Conservation (phyloP, 2,888 invertebrate species). For the Cephus pygmeus region DNA sequence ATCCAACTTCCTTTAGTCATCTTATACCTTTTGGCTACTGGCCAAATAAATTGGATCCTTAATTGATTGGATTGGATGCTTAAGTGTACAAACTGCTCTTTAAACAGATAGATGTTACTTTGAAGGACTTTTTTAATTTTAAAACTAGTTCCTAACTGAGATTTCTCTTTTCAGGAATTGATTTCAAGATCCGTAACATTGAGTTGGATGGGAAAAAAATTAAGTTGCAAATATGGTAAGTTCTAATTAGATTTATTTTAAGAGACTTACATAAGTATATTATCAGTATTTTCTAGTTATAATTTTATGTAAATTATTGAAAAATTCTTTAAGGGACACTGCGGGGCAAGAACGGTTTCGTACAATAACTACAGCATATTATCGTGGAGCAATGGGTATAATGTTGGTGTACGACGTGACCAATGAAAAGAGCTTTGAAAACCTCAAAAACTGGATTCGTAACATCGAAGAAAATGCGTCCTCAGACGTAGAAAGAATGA, state of each 20-base stretch:
- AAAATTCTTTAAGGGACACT: conserved; percentile 79
- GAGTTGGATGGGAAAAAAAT: conserved; percentile 98
- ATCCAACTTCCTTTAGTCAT: neutral
- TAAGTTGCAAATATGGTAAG: conserved; percentile 98
- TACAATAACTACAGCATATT: conserved; percentile 99
- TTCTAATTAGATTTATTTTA: conserved; percentile 27
- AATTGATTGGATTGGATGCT: neutral
- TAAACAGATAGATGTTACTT: neutral
- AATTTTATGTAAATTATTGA: neutral
- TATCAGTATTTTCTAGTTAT: neutral
- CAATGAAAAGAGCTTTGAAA: conserved; percentile 98
- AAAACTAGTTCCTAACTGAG: neutral
- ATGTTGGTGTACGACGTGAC: conserved; percentile 99
- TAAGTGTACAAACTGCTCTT: neutral
- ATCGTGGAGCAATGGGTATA: conserved; percentile 99
- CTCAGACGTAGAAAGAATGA: conserved; percentile 99
- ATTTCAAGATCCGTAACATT: conserved; percentile 99
- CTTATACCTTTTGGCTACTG: neutral
- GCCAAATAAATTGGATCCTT: neutral
- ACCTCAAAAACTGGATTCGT: conserved; percentile 99
- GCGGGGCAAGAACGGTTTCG: conserved; percentile 99
- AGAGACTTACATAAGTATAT: neutral
- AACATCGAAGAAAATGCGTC: conserved; percentile 99
- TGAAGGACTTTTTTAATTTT: neutral
- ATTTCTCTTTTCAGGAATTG: conserved; percentile 81